Evolutionary conservation across 2,888 invertebrate genomes (phyloP).

Genomic region (Lochmaea capreae): DNA sequence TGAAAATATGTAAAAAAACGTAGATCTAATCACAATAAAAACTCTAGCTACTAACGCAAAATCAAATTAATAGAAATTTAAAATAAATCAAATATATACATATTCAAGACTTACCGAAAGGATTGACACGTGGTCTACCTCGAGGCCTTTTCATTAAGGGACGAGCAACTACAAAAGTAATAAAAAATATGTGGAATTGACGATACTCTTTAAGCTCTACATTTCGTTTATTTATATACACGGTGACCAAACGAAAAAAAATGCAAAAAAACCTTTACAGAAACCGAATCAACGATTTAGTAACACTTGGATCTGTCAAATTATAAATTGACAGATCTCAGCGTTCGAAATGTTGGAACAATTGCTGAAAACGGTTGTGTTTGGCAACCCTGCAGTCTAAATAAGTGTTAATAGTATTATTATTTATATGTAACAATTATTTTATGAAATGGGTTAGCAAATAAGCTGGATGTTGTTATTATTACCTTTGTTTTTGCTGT

Average conservation of each 20-base stretch:
- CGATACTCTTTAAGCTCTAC: not conserved
- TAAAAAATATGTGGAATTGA: constrained; percentile 26
- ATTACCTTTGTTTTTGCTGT: constrained; percentile 34
- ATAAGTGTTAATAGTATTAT: too few species aligned
- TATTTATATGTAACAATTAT: too few species aligned
- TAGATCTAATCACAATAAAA: not conserved
- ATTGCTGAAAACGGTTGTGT: too few species aligned
- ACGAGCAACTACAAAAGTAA: constrained; percentile 49
- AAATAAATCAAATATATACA: constrained; percentile 20
- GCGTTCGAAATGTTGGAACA: too few species aligned
- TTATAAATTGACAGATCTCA: too few species aligned
- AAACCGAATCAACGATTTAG: not conserved
- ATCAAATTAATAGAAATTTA: not conserved
- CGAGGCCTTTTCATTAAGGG: constrained; percentile 54
- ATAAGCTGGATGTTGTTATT: not conserved
- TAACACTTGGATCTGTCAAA: too few species aligned
- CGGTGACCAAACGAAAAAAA: not conserved
- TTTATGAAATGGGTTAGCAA: not conserved
- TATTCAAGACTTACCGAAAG: constrained; percentile 37
- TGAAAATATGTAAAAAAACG: not conserved
- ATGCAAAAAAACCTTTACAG: not conserved
- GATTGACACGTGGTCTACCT: constrained; percentile 54
- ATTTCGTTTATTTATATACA: not conserved
- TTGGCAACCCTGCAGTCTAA: too few species aligned
- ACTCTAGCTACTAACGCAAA: constrained; percentile 14